Conservation (phyloP, 2,113 vertebrate genomes). For the Gymnobelideus leadbeateri region DNA sequence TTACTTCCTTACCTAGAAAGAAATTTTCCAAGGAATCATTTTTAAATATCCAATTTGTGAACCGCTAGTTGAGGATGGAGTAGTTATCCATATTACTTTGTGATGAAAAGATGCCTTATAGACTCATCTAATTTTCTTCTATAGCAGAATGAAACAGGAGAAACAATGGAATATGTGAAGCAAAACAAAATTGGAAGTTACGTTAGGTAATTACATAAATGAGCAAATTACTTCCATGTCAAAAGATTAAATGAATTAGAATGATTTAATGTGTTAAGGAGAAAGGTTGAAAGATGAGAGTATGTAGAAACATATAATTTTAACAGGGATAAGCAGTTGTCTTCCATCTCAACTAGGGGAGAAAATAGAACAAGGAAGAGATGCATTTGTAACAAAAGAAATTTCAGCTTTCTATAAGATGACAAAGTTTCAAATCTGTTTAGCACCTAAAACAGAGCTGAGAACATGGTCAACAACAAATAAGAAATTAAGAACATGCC, state of each 20-base stretch:
- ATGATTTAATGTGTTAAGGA: constrained; percentile 10
- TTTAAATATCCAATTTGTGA: background rate
- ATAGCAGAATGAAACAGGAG: constrained; percentile 30
- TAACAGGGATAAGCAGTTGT: background rate
- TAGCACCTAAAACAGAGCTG: background rate
- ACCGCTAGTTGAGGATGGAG: constrained; percentile 12
- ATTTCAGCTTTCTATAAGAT: background rate
- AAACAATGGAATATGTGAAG: background rate
- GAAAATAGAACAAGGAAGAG: background rate
- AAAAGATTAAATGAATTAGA: constrained; percentile 50
- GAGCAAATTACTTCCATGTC: constrained; percentile 39
- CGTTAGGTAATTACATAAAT: constrained; percentile 23
- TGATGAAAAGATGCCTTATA: constrained; percentile 41
- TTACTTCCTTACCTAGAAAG: background rate
- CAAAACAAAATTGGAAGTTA: constrained; percentile 48
- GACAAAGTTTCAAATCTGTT: background rate
- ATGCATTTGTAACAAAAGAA: background rate
- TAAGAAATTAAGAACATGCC: too few species aligned
- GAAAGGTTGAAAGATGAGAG: constrained; percentile 9
- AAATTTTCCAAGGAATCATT: background rate
- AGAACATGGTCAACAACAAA: background rate
- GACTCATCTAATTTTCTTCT: constrained; percentile 50
- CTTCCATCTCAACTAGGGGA: background rate
- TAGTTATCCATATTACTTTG: constrained; percentile 35
- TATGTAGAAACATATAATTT: constrained; percentile 33